Evolutionary conservation across 2,888 invertebrate species (phyloP).

Genomic region (Cephus nigrinus): DNA sequence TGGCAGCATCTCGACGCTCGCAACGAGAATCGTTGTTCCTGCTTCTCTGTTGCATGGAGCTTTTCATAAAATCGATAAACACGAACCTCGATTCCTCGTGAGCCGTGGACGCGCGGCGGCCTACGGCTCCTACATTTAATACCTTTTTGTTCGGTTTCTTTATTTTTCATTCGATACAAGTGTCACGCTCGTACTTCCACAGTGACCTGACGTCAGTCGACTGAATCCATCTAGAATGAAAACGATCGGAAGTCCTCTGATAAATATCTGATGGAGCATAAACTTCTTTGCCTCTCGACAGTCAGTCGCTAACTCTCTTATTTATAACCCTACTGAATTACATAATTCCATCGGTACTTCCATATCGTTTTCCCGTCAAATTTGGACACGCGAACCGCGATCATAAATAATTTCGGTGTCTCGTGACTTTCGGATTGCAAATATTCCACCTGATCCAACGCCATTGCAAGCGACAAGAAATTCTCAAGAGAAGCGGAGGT

Average conservation of each 20-base stretch:
- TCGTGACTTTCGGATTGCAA: neutral
- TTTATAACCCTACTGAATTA: neutral
- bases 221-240: neutral
- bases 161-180: neutral
- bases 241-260: neutral
- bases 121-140: neutral
- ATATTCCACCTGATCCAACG: neutral
- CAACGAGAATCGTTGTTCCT: neutral
- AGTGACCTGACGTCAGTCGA: neutral
- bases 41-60: constrained; percentile 8
- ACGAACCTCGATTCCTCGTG: constrained; percentile 3
- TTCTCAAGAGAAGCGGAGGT: neutral
- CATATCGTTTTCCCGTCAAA: neutral
- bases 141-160: constrained; percentile 1
- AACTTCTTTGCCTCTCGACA: neutral
- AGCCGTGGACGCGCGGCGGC: constrained; percentile 1
- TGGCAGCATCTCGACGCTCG: neutral
- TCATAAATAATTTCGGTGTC: neutral
- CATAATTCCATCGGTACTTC: neutral
- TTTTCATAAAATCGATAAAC: constrained; percentile 34
- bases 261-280: neutral
- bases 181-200: neutral
- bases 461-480: neutral
- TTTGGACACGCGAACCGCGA: neutral
- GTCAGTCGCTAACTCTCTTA: neutral